A percentile compares a stretch with the other conserved stretches of the same genome.
phyloP scores from a whole-genome alignment of 1,140 invertebrate species.

The Triops cancriformis region DNA sequence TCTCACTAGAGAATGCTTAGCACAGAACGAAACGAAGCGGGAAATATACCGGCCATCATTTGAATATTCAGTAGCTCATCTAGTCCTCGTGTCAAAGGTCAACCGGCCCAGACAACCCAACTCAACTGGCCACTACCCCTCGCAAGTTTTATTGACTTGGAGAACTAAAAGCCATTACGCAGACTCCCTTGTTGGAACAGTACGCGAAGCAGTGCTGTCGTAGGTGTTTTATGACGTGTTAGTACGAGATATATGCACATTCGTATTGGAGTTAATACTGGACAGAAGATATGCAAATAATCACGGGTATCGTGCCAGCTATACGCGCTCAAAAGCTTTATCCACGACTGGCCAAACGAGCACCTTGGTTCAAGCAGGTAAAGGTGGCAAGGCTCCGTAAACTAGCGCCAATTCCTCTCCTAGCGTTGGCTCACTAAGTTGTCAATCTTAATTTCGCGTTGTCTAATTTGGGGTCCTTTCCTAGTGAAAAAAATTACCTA shows the following conservation, averaged over 20 bases:
- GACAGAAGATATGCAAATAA: neutral
- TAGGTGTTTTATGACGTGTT: slow-evolving; percentile 6
- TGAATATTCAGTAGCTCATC: slow-evolving; percentile 14
- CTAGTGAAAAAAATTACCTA: neutral
- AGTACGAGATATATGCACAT: neutral
- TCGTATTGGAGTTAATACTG: neutral
- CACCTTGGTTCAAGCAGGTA: neutral
- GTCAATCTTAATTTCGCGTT: neutral
- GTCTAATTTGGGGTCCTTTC: neutral
- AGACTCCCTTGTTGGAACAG: slow-evolving; percentile 4
- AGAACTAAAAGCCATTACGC: neutral
- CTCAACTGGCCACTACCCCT: neutral
- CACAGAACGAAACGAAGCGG: neutral
- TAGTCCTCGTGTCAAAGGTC: neutral
- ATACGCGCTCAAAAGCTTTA: neutral
- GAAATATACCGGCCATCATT: neutral
- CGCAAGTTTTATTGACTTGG: neutral
- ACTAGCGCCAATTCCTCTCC: slow-evolving; percentile 3
- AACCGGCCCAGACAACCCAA: slow-evolving; percentile 8
- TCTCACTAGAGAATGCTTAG: neutral
- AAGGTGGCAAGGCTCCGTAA: neutral
- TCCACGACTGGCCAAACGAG: neutral
- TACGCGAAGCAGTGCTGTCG: neutral
- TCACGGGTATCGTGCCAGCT: neutral
- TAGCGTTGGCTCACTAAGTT: neutral